A percentile compares a stretch with the other conserved stretches of the same genome.
Evolutionary conservation across 2,113 vertebrate species (phyloP).

Genomic region (Alligator sinensis): DNA sequence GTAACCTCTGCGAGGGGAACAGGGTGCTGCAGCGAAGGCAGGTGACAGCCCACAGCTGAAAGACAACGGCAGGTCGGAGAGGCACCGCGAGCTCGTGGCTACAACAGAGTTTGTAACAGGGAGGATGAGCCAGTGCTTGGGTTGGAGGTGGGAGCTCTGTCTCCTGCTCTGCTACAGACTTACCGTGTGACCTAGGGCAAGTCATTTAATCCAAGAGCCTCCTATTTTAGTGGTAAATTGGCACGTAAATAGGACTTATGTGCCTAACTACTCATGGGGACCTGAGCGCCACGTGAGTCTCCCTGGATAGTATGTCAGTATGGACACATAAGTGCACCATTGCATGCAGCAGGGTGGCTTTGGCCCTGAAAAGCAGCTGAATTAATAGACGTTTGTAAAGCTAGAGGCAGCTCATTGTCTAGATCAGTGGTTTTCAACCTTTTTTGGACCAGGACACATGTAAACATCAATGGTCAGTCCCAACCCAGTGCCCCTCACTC

Average conservation of each 20-base stretch:
- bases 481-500: no score
- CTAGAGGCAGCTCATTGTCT: background rate
- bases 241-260: no score
- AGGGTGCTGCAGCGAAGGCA: background rate
- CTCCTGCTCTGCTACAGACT: accelerated
- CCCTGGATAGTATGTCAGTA: no score
- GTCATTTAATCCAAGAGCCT: no score
- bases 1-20: background rate
- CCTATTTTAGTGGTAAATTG: no score
- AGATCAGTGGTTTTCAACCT: no score
- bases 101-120: accelerated
- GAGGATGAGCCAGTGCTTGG: accelerated
- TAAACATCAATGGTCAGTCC: no score
- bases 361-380: background rate
- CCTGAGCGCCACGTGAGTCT: no score
- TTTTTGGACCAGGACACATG: no score
- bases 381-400: background rate
- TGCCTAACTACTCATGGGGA: no score
- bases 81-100: accelerated
- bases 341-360: background rate
- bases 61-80: accelerated
- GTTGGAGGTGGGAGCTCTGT: accelerated
- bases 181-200: accelerated
- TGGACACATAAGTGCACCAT: background rate
- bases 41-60: accelerated